Evolutionary conservation across 1,140 invertebrate species (phyloP), one percentile per base, ranked within the genome.

Genomic region (Hypsibius dujardini): DNA sequence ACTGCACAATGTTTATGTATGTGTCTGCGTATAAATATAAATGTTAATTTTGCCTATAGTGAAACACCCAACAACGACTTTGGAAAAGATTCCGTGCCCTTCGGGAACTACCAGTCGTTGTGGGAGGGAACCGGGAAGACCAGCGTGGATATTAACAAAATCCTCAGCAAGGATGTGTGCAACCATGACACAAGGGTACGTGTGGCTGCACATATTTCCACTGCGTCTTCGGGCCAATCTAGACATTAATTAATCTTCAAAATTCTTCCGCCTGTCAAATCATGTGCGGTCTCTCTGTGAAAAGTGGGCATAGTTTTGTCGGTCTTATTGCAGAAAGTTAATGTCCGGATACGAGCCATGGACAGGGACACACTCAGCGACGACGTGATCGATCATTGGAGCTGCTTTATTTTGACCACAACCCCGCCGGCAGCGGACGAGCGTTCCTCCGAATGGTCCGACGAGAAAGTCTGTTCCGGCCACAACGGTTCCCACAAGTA

Each of bases 71-170:
- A 67, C 62, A 67, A 67, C 45, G 62, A 67, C 42, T 12, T 42
- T 42, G 62, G 62, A 7, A 67, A 67, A 42, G 62, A 67, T 67
- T 67, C 62, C 62, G 62, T 67, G 12, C 62, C 62, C 12, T 67
- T 15, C 62, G 45, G 62, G 12, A 12, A 42, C 12, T 67, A 15
- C 45, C 3, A 12, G 12, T 7, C 0, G 62, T 15, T 67, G 3
- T 67, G 12, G 12, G 62, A 67, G 12, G 62, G 62, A 15, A 45
- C 3, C 3, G 12, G 12, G 12, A 15, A 12, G 62, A 56, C 7
- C 7, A 67, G 42, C 45, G 62, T 67, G 12, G 62, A 67, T 67
- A 45, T 67, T 42, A 67, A 67, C 42, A 12, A 67, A 42, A 67
- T 67, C 42, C 7, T 67, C 0, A 67, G 62, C 62, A 67, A 67